Base-by-base conservation (phyloP, 1,140 invertebrate genomes). In the Drosophila pruinosa region DNA sequence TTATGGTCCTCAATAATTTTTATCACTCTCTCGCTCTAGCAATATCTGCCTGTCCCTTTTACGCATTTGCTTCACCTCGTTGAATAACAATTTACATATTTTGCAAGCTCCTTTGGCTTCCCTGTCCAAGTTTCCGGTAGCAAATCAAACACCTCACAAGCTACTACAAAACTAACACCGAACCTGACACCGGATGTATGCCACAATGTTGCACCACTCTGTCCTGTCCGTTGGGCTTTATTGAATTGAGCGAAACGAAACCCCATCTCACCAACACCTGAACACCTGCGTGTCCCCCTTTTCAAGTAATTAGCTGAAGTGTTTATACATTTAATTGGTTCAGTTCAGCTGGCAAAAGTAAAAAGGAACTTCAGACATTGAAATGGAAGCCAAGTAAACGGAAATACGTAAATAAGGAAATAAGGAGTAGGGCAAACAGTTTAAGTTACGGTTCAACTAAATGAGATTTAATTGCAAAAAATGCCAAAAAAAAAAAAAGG, bases 51-150 rank as follows among this genome's bases (percentile, higher is more conserved):
- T 34, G 3, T 38, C n/a, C 17, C 50, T 43, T 10, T 12, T 34
- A 10, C 19, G 10, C 19, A 22, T 45, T 45, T 45, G 4, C 22
- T 47, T 14, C 43, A 47, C 5, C 22, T 47, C 21, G 43, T 26
- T 47, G 22, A 47, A 26, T 26, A 47, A 47, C n/a, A 47, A 24
- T 47, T 47, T 24, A 47, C 43, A 47, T 47, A 14, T 24, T 47
- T 26, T 47, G n/a, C 43, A 26, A 47, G 10, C 14, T 47, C n/a
- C 43, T 26, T 17, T 56, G 36, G 36, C 53, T 41, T 41, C 36
- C 31, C 4, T 50, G 14, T 10, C 8, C 1, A 15, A 5, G 48
- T 19, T 50, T 50, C 15, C 28, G 21, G 15, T 34, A 28, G 28
- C 48, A 12, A 36, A 38, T 54, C 41, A 45, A 43, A 43, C 19